Evolutionary conservation across 2,797 vertebrate genomes (phyloP), one percentile per base, ranked within the genome.

Genomic region (Falco rusticolus): DNA sequence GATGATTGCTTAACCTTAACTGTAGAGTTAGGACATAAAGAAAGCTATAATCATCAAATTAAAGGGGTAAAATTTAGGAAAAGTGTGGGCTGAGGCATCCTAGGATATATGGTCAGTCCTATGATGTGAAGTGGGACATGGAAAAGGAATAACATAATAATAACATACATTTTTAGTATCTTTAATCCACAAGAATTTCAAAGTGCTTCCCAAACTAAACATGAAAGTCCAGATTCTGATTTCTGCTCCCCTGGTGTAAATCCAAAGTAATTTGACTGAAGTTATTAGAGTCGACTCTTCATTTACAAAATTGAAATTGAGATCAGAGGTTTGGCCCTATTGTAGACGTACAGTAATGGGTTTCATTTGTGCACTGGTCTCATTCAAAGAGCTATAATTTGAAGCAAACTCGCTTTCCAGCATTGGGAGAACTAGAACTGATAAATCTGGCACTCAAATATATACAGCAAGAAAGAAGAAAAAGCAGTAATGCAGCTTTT

Each of bases 31-130:
- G 43, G 25, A 81, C 53, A 94, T 87, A 59, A 85, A 76, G 43
- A 34, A 33, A 88, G 28, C 65, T 94, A 81, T 93, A 94, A 97
- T 96, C 79, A 94, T 97, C 90, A 91, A 92, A 95, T 96, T 97
- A 92, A 95, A 89, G 53, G 15, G 51, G 79, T 88, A 87, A 95
- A 61, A 94, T 86, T 93, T 84, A 84, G 71, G 68, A 64, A 60
- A 70, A 92, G 60, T 89, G 81, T 87, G 94, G 78, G 56, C 56
- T 96, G 61, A 96, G 90, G 56, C 5, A 2, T 68, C 64, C 24
- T 77, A 83, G 75, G 51, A 87, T 91, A 72, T 69, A 78, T 45
- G 54, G 90, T 78, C 88, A 81, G 54, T 33, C 34, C 54, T 81
- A 19, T 29, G 54, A 87, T 93, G 75, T 93, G 47, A 93, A 94